Evolutionary conservation across 2,888 invertebrate genomes (phyloP), one percentile per base, ranked within the genome.

Genomic region (Eupithecia subumbrata): DNA sequence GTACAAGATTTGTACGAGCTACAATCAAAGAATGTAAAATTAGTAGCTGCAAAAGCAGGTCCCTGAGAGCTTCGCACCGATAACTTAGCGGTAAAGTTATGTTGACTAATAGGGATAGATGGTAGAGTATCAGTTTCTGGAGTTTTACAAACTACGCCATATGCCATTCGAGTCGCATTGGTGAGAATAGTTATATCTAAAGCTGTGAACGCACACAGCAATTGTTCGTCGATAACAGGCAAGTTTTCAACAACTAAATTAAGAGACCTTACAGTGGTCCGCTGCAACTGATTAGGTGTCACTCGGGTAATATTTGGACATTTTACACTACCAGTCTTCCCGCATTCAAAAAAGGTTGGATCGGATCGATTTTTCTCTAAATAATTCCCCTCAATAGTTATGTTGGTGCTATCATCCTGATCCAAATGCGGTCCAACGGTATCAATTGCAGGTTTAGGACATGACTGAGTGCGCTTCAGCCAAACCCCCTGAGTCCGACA

Each of bases 11-110:
- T 97, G 95, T 99, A 99, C 43, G 99, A 98, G 89, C 98, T 98
- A 92, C 99, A 99, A 91, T 99, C 99, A 91, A 99, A 99, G 94
- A 99, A 99, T 52, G 99, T 99, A 90, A 99, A 99, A 92, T 99
- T 98, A 9, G 99, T 99, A 25, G 98, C 98, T 66, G 99, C 99
- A 88, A 99, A 97, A 92, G 99, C 99, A 40, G 98, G 98, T 69
- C 97, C 98, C 87, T 96, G 97, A 82, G 97, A 97, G 95, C 98
- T 98, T 83, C 98, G 96, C 76, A 99, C 98, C 30, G 99, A 98
- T 78, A 99, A 93, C 88, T 98, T 98, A 71, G 99, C 98, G 66
- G 98, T 98, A 87, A 99, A 98, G 90, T 99, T 98, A 95, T 99
- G 98, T 94, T 98, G 97, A 77, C 98, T 98, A 78, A 97, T 97